These are phyloP conservation scores for Gymnogyps californianus DNA, from an alignment of 2,113 vertebrate species.

Conservation along the genomic window DNA sequence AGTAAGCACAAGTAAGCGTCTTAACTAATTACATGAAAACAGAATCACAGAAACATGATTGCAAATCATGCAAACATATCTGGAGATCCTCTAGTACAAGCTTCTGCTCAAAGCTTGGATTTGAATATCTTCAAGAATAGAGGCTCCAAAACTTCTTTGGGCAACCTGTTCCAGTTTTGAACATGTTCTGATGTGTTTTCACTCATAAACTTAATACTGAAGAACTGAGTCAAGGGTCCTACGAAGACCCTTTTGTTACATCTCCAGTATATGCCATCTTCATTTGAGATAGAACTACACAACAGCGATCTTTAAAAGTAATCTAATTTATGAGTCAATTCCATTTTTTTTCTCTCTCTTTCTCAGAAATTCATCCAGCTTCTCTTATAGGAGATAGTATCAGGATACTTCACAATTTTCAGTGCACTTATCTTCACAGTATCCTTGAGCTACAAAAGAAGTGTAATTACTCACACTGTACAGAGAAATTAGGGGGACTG, in stretches of 20 bases:
- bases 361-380: background rate
- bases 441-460: background rate
- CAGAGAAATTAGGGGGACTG: background rate
- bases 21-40: background rate
- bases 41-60: background rate
- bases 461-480: background rate
- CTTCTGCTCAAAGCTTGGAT: background rate
- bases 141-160: background rate
- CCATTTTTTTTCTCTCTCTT: background rate
- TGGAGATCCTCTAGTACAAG: background rate
- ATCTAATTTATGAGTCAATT: background rate
- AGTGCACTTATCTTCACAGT: background rate
- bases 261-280: background rate
- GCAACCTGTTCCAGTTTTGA: background rate
- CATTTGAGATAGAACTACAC: background rate
- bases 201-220: background rate
- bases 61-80: background rate
- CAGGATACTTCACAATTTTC: background rate
- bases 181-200: background rate
- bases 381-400: background rate
- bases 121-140: background rate
- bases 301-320: background rate
- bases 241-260: background rate
- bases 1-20: background rate
- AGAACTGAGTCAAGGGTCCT: background rate